These are phyloP conservation scores for Dendroctonus valens DNA, from an alignment of 1,140 invertebrate genomes.

Conservation along the genomic window DNA sequence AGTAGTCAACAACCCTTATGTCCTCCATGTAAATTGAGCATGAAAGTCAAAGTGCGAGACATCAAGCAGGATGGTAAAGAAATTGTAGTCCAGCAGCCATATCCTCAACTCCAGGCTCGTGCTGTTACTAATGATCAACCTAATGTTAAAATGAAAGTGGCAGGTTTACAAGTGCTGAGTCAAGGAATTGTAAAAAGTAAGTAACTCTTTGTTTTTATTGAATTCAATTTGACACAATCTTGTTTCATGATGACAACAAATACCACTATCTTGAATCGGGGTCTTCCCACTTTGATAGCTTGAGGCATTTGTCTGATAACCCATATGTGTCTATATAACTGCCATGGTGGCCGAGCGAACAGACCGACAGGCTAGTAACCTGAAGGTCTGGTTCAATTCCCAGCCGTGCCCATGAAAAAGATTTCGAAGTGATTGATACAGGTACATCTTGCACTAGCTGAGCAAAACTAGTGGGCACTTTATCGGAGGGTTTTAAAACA, in stretches of 20 bases:
- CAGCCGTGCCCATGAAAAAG: too few relatives aligned
- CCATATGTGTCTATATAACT: constrained; percentile 8
- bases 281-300: constrained; percentile 32
- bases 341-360: too few relatives aligned
- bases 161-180: constrained; percentile 59
- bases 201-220: constrained; percentile 4
- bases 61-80: constrained; percentile 33
- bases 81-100: too few relatives aligned
- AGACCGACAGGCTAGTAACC: too few relatives aligned
- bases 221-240: not conserved
- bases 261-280: constrained; percentile 24
- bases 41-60: constrained; percentile 41
- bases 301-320: constrained; percentile 35
- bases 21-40: constrained; percentile 53
- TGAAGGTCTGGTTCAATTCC: too few relatives aligned
- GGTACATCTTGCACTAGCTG: constrained; percentile 71
- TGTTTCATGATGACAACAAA: constrained; percentile 28
- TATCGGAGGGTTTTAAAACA: constrained; percentile 46
- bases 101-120: constrained; percentile 15
- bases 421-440: too few relatives aligned
- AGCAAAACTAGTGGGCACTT: constrained; percentile 51
- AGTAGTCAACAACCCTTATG: constrained; percentile 56
- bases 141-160: constrained; percentile 45
- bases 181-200: constrained; percentile 57
- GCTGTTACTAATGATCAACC: constrained; percentile 8